Base-by-base conservation (phyloP, 2,113 vertebrate species). In the Aviceda subcristata region DNA sequence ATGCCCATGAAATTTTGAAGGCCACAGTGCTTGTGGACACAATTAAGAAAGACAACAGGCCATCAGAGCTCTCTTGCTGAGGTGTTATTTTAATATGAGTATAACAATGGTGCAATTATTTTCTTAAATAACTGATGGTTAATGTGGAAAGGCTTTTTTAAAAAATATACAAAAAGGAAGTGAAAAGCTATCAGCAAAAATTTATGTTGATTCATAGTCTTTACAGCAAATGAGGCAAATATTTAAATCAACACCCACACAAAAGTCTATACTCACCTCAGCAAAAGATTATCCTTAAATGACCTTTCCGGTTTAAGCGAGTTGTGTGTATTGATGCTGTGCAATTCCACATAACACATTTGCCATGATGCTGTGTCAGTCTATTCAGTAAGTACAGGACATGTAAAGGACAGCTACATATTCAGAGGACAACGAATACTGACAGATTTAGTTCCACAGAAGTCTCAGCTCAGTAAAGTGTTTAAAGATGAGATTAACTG, bases 401-500 rank as follows among this genome's bases (percentile, higher is more conserved):
- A n/a, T 5, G 3, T 29, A 55, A 10, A 68, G 56, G 43, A 60
- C 34, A 85, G 15, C 5, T 75, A 26, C 11, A 8, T 36, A 38
- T 67, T 71, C 72, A 78, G 41, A 59, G 11, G 24, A n/a, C 48
- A 56, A 43, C 8, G 72, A 64, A 62, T 29, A 68, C 41, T 29
- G n/a, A 48, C 9, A 32, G 9, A 50, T 88, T 76, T 24, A 45
- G 26, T 48, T 82, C 18, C 4, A 8, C 11, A 18, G 21, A 81
- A 79, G 3, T 59, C 20, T 75, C 57, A 36, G 36, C 74, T 92
- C 71, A 75, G 18, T 32, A 56, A 75, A 62, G 50, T 43, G 17
- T 63, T 86, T 86, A 46, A 92, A 80, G 41, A 69, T 51, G 29
- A 80, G 41, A 27, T 86, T 92, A 62, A 69, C 68, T 88, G 60